Base-by-base conservation (phyloP, 23 tunicate genomes). In the Diplosoma virens region DNA sequence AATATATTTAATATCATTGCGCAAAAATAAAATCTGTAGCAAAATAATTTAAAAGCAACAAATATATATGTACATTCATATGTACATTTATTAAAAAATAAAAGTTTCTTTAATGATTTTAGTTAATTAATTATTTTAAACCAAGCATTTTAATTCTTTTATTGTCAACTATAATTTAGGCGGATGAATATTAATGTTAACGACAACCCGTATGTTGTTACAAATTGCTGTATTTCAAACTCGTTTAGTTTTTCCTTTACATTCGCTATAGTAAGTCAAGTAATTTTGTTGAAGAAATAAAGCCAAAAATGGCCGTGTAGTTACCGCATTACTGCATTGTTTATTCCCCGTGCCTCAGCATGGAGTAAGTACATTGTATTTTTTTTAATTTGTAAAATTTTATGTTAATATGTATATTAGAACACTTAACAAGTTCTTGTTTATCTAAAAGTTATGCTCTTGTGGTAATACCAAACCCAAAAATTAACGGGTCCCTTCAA, bases 251-350 rank as follows among this genome's bases (percentile, higher is more conserved):
- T 26, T 22, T 26, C 71, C 6, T 11, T 28, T 7, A 25, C 3
- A 25, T 5, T 24, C 7, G 26, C n/a, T 9, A 7, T 14, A 41
- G 50, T 7, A 41, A 17, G 71, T 29, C n/a, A n/a, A 25, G 4
- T 5, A 27, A 34, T 53, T 80, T 41, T 53, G 24, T 25, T 53
- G 52, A n/a, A 47, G 20, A 67, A n/a, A 33, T 73, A 1, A 20
- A 81, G 96, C 73, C 96, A 77, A 89, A 54, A 67, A 82, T 82
- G 96, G 88, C 96, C 79, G 47, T 67, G 35, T 82, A 73, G 61
- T 37, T 35, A 66, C 78, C 59, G 47, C 21, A 77, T 82, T 35
- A 77, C 71, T 88, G 72, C 87, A 41, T 79, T 88, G 75, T 35
- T 48, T 58, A 75, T 79, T 37, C 53, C 83, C 83, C 82, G 87